Evolutionary conservation across 2,113 vertebrate genomes (phyloP).

Genomic region (Archilochus colubris): DNA sequence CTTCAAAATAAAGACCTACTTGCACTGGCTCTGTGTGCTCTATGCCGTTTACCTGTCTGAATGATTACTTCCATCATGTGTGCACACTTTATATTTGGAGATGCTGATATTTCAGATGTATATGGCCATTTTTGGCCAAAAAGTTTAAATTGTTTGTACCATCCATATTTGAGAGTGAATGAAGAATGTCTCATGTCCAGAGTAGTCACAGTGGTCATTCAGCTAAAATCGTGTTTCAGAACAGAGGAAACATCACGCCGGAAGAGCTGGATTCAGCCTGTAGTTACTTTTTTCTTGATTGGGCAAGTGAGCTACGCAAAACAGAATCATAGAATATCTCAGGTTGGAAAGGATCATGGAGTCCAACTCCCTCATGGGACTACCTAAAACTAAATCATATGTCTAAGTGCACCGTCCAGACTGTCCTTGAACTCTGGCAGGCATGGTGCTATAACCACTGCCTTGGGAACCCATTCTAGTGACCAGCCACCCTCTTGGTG

Average conservation of each 20-base stretch:
- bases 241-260: background rate
- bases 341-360: background rate
- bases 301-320: background rate
- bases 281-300: background rate
- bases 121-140: background rate
- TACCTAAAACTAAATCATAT: background rate
- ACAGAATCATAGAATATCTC: background rate
- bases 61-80: background rate
- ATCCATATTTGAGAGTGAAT: background rate
- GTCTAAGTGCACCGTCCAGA: background rate
- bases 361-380: background rate
- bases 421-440: background rate
- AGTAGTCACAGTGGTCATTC: background rate
- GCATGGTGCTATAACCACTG: background rate
- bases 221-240: background rate
- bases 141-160: background rate
- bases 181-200: background rate
- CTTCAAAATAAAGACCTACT: background rate
- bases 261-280: background rate
- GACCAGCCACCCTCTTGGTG: fast-evolving
- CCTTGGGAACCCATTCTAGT: background rate
- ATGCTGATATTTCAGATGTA: background rate
- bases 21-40: background rate
- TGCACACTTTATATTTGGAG: background rate
- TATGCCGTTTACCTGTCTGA: background rate